phyloP scores from a whole-genome alignment of 2,888 invertebrate genomes.

The Drosophila paramelanica region DNA sequence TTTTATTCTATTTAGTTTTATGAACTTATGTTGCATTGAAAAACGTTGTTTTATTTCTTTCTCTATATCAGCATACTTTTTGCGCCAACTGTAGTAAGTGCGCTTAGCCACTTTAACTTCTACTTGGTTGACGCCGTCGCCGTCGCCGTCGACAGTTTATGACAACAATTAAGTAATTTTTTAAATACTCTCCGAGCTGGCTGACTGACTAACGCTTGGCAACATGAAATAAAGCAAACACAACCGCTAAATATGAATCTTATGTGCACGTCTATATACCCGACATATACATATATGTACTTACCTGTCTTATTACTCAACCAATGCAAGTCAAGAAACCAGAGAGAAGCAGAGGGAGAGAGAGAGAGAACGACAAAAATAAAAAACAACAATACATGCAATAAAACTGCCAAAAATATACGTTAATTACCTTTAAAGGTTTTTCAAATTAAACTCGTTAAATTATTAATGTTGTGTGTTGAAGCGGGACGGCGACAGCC shows the following conservation, averaged over 20 bases:
- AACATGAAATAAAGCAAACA: conserved; percentile 49
- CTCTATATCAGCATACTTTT: conserved; percentile 17
- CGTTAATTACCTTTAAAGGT: conserved; percentile 80
- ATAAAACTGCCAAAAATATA: conserved; percentile 79
- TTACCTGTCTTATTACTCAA: conserved; percentile 62
- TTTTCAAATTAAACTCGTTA: conserved; percentile 80
- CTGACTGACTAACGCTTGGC: conserved; percentile 62
- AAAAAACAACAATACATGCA: conserved; percentile 51
- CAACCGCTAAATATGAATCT: conserved; percentile 54
- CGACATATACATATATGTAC: conserved; percentile 20
- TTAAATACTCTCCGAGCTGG: conserved; percentile 65
- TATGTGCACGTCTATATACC: conserved; percentile 40
- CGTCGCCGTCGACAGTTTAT: conserved; percentile 65
- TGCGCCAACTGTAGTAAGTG: conserved; percentile 48
- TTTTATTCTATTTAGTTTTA: background rate
- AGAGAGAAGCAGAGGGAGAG: conserved; percentile 4
- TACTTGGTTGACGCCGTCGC: conserved; percentile 40
- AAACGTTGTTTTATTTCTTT: too few species aligned
- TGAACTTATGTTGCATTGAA: background rate
- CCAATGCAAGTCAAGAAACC: conserved; percentile 53
- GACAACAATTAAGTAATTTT: conserved; percentile 79
- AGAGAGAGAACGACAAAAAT: conserved; percentile 14
- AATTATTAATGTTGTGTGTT: conserved; percentile 61
- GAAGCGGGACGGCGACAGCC: conserved; percentile 46
- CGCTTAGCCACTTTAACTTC: conserved; percentile 51